Evolutionary conservation across 2,113 vertebrate species (phyloP).

Genomic region (Atractosteus spatula): DNA sequence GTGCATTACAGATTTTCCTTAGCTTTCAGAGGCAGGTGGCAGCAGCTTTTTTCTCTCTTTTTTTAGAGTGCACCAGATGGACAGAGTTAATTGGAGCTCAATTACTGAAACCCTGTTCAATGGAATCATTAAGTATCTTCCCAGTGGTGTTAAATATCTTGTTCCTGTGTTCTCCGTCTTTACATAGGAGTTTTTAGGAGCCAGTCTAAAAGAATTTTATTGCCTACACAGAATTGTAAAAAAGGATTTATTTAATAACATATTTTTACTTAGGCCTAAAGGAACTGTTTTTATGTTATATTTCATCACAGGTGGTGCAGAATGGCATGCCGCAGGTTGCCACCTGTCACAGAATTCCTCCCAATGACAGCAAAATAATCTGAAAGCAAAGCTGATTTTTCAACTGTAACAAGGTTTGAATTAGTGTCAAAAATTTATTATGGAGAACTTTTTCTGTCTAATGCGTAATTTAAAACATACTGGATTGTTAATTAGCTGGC

Average conservation of each 20-base stretch:
- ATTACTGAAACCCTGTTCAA: background rate
- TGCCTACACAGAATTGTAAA: background rate
- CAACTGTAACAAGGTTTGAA: too few relatives aligned
- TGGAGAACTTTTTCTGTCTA: too few relatives aligned
- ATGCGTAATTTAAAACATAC: too few relatives aligned
- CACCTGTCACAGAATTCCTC: too few relatives aligned
- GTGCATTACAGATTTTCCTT: background rate
- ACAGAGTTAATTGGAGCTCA: constrained; percentile 5
- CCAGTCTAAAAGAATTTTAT: background rate
- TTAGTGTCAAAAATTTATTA: too few relatives aligned
- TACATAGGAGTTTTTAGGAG: background rate
- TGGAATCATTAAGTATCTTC: background rate
- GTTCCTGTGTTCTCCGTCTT: background rate
- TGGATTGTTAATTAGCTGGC: too few relatives aligned
- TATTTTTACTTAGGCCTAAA: background rate
- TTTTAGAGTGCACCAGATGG: background rate
- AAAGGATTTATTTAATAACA: background rate
- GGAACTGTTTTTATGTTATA: background rate
- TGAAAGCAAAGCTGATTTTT: too few relatives aligned
- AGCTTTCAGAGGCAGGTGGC: background rate
- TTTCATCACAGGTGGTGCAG: too few relatives aligned
- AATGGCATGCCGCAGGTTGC: too few relatives aligned
- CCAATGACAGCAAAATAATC: too few relatives aligned
- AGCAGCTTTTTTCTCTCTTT: background rate
- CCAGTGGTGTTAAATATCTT: background rate